Evolutionary conservation across 2,797 vertebrate species (phyloP).

Genomic region (Catharus ustulatus): DNA sequence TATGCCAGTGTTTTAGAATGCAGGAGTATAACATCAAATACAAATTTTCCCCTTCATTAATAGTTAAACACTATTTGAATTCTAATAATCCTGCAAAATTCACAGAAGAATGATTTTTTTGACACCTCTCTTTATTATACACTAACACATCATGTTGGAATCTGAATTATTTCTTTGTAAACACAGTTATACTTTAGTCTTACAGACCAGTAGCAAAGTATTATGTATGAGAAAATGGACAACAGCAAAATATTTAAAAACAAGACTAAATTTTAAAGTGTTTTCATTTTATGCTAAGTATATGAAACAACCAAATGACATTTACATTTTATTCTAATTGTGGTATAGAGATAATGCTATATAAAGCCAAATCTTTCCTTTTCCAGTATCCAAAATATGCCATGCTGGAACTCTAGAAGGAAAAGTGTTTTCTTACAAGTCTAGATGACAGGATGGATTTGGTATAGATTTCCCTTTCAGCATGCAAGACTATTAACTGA

Average conservation of each 20-base stretch:
- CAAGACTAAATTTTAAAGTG: neutral
- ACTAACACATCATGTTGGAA: neutral
- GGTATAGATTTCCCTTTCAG: neutral
- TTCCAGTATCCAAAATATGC: neutral
- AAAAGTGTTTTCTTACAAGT: neutral
- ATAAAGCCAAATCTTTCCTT: neutral
- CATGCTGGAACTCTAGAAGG: neutral
- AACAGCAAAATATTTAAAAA: neutral
- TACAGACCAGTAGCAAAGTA: neutral
- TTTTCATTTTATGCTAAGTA: neutral
- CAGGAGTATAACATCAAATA: neutral
- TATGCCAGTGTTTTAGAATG: neutral
- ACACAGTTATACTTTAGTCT: neutral
- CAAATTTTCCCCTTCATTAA: neutral
- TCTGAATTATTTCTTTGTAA: neutral
- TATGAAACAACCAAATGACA: neutral
- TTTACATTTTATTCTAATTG: neutral
- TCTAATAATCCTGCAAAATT: neutral
- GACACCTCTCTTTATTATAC: neutral
- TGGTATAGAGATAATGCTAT: neutral
- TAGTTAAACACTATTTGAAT: neutral
- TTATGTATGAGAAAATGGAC: neutral
- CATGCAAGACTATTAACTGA: neutral
- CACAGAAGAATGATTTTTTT: neutral
- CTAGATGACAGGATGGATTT: neutral